Conservation (phyloP, 2,888 invertebrate genomes). For the Conchocele bisecta region DNA sequence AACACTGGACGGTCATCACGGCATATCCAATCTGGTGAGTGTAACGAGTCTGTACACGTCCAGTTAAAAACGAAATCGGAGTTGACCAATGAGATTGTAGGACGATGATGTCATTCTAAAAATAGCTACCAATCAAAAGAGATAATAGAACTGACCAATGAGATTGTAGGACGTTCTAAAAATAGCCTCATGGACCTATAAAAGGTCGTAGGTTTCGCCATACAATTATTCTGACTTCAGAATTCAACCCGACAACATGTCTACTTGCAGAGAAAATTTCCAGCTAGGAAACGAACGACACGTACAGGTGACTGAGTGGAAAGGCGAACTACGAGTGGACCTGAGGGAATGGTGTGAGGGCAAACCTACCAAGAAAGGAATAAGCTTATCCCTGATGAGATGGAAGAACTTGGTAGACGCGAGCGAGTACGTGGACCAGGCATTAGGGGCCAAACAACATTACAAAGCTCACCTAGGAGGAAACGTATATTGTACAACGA, state of each 20-base stretch:
- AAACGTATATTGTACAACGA: constrained; percentile 16
- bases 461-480: constrained; percentile 18
- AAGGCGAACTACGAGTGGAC: constrained; percentile 29
- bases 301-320: constrained; percentile 22
- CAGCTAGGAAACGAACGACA: constrained; percentile 20
- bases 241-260: constrained; percentile 3
- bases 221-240: too few species aligned
- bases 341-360: constrained; percentile 25
- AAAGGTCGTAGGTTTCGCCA: too few species aligned
- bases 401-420: constrained; percentile 16
- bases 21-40: too few species aligned
- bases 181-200: too few species aligned
- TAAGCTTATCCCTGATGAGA: constrained; percentile 22
- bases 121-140: too few species aligned
- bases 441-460: constrained; percentile 5
- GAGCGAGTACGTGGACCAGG: constrained; percentile 3
- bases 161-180: too few species aligned
- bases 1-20: too few species aligned
- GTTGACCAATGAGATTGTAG: too few species aligned
- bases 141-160: too few species aligned
- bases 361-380: constrained; percentile 33
- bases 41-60: too few species aligned
- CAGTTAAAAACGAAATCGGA: too few species aligned
- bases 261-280: constrained; percentile 7
- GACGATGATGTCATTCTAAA: too few species aligned